A percentile compares a stretch with the other conserved stretches of the same genome.
These are phyloP conservation scores for Chaetogeoica ovagalla DNA, from an alignment of 2,888 invertebrate species.

Conservation along the genomic window DNA sequence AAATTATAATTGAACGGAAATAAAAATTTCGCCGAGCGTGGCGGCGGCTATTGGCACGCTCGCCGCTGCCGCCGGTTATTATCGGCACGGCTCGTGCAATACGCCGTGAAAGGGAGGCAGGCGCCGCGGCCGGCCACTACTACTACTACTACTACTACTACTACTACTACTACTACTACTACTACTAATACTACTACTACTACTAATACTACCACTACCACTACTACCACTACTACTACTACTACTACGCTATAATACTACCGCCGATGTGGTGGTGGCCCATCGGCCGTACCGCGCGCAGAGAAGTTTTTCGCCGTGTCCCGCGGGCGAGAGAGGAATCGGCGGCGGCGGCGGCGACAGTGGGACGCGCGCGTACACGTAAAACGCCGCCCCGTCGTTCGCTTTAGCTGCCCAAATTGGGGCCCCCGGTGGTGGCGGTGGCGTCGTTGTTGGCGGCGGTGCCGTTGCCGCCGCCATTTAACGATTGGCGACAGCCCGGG, in stretches of 20 bases:
- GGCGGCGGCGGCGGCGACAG: not conserved
- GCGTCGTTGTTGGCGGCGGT: not conserved
- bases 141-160: no score
- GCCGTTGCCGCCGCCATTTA: slow-evolving; percentile 49
- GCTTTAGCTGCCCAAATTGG: not conserved
- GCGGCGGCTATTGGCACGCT: no score
- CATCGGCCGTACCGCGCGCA: no score
- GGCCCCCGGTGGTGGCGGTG: slow-evolving; percentile 19
- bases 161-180: no score
- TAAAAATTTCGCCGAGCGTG: no score
- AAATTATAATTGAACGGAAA: no score
- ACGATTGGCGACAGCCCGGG: slow-evolving; percentile 53
- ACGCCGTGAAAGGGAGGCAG: not conserved
- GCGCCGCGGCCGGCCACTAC: slow-evolving; percentile 6
- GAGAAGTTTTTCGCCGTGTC: slow-evolving; percentile 18
- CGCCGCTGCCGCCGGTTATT: not conserved
- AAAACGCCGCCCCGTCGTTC: slow-evolving; percentile 19
- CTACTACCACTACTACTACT: no score
- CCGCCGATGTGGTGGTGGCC: no score
- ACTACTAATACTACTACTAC: no score
- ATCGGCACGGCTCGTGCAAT: not conserved
- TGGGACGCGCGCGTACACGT: slow-evolving; percentile 1
- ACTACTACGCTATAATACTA: no score
- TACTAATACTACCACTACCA: no score
- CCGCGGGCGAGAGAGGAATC: not conserved